A percentile compares a stretch with the other conserved stretches of the same genome.
Evolutionary conservation across 1,140 invertebrate genomes (phyloP).

Genomic region (Brachionus rotundiformis): DNA sequence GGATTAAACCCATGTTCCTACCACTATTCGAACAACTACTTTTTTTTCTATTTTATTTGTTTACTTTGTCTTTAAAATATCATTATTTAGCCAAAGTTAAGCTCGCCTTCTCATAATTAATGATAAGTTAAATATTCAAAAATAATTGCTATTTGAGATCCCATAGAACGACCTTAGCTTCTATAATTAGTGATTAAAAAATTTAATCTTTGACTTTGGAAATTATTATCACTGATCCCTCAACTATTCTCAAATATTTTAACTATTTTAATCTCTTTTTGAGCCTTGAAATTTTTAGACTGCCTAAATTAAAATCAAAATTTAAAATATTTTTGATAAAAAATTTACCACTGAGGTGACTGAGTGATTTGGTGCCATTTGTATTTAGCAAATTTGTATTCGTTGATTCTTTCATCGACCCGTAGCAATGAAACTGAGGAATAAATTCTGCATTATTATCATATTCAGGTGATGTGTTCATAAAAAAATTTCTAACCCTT

Average conservation of each 20-base stretch:
- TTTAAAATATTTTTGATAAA: not conserved
- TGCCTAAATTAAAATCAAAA: too few relatives aligned
- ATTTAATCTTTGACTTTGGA: not conserved
- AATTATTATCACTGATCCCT: not conserved
- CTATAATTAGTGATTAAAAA: not conserved
- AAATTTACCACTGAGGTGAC: not conserved
- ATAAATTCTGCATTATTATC: constrained; percentile 28
- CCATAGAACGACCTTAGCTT: not conserved
- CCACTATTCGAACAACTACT: not conserved
- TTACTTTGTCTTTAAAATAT: not conserved
- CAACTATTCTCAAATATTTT: not conserved
- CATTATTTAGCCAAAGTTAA: not conserved
- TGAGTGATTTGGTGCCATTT: constrained; percentile 15
- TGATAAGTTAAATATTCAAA: constrained; percentile 8
- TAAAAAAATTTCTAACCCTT: constrained; percentile 8
- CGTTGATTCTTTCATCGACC: not conserved
- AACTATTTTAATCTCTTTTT: not conserved
- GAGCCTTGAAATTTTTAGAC: too few relatives aligned
- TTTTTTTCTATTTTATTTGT: constrained; percentile 12
- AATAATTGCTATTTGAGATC: not conserved
- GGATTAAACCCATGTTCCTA: constrained; percentile 23
- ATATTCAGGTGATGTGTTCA: constrained; percentile 37
- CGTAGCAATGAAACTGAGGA: not conserved
- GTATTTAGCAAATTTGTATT: not conserved
- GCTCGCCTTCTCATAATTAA: constrained; percentile 20